Evolutionary conservation across 2,113 vertebrate genomes (phyloP), one percentile per base, ranked within the genome.

Genomic region (Hippocampus abdominalis): DNA sequence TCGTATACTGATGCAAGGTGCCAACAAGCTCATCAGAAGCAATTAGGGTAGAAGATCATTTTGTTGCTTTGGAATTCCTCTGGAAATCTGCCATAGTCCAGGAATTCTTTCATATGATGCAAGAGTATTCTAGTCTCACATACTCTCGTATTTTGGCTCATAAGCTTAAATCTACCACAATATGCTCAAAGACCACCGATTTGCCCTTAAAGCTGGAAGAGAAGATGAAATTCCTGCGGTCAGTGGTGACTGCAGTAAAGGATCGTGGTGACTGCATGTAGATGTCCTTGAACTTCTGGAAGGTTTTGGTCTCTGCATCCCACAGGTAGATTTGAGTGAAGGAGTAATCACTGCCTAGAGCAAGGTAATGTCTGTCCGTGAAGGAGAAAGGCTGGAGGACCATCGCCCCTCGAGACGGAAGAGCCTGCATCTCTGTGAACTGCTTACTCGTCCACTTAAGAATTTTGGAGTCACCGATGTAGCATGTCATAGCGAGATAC

Each of bases 321-420:
- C 97, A 99, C 81, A 94, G 93, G 88, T 95, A 96, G 69, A 99
- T 97, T 89, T 98, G 95, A 54, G 97, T 97, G 89, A 99, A 99
- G 0, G 96, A 96, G 60, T 96, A 98, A 89, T 98, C 97, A 13
- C 97, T 99, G 78, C 97, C 96, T 73, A 99, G 89, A 60, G 96
- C 94, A 36, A 98, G 90, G 87, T 98, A 99, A 77, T 95, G 91
- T 73, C 94, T 93, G 65, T 92, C 93, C 74, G 92, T 91, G 75
- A 98, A 96, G 68, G 89, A 92, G 78, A 99, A 97, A 18, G 97
- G 97, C 79, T 99, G 97, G 36, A 99, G 85, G 0, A 94, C 92
- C 94, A 98, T 98, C 2, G 97, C 95, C 1, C 97, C 97, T 67
- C 97, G 93, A 40, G 97, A 98, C 0, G 97, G 97, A 32, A 99